Conservation (phyloP, 2,888 invertebrate genomes). For the Chalcosyrphus nemorum region DNA sequence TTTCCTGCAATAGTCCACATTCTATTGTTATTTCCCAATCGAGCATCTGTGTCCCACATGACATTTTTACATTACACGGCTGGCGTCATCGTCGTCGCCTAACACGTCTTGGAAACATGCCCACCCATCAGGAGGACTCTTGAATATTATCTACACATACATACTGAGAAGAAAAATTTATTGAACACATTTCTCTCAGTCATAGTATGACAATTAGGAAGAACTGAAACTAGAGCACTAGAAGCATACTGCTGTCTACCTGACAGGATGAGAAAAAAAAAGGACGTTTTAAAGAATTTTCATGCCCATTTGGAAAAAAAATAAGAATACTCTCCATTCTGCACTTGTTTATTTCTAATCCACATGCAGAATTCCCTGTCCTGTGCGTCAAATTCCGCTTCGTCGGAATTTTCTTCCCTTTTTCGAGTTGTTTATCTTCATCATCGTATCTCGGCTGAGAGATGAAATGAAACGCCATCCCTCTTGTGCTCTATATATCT, state of each 20-base stretch:
- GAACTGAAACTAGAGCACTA: slow-evolving; percentile 54
- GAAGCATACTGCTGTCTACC: slow-evolving; percentile 37
- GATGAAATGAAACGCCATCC: slow-evolving; percentile 34
- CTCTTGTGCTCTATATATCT: slow-evolving; percentile 5
- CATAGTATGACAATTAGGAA: slow-evolving; percentile 58
- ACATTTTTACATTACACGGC: slow-evolving; percentile 50
- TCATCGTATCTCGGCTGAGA: slow-evolving; percentile 38
- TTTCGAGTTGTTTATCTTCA: slow-evolving; percentile 44
- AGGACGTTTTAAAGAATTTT: slow-evolving; percentile 52
- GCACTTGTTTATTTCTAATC: slow-evolving; percentile 40
- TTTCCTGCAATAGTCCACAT: background rate
- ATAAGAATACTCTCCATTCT: slow-evolving; percentile 16
- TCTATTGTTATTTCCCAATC: slow-evolving; percentile 47
- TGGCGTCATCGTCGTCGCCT: too few relatives aligned
- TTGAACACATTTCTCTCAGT: slow-evolving; percentile 59
- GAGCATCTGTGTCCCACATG: slow-evolving; percentile 65
- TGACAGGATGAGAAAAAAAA: slow-evolving; percentile 34
- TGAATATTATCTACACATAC: slow-evolving; percentile 17
- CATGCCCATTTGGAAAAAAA: slow-evolving; percentile 53
- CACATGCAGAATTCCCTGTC: background rate
- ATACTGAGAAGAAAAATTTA: slow-evolving; percentile 39
- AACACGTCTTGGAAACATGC: slow-evolving; percentile 43
- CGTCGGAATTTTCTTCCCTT: slow-evolving; percentile 14
- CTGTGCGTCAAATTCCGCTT: slow-evolving; percentile 43
- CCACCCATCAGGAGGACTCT: slow-evolving; percentile 29